These are phyloP conservation scores for Agrotis segetum DNA, from an alignment of 2,888 invertebrate genomes.

Conservation along the genomic window DNA sequence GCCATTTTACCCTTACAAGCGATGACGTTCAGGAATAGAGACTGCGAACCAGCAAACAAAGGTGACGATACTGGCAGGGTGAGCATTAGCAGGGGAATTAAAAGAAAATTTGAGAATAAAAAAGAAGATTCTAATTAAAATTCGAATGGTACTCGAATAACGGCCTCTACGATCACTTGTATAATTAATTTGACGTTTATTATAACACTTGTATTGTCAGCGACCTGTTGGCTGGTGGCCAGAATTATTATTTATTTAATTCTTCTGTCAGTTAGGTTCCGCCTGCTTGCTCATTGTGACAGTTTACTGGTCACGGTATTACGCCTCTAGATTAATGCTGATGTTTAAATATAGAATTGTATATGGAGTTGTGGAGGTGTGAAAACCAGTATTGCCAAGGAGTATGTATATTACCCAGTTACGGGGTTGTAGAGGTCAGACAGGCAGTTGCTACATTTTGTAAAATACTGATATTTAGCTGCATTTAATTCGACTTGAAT, in stretches of 20 bases:
- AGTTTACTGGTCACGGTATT: slow-evolving; percentile 1
- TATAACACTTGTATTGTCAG: slow-evolving; percentile 40
- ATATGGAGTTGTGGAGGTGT: no score
- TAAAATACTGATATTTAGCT: not conserved
- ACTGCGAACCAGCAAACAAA: not conserved
- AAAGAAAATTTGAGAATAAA: no score
- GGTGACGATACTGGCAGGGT: not conserved
- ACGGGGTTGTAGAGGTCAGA: no score
- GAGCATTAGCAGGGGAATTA: no score
- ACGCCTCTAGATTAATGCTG: not conserved
- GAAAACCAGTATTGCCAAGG: no score
- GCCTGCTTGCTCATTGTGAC: slow-evolving; percentile 19
- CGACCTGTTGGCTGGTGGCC: slow-evolving; percentile 45
- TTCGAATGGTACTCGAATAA: no score
- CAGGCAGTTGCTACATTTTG: no score
- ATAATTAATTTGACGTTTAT: slow-evolving; percentile 40
- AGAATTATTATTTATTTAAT: slow-evolving; percentile 50
- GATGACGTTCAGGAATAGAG: not conserved
- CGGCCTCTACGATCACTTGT: no score
- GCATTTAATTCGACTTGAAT: no score
- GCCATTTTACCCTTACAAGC: not conserved
- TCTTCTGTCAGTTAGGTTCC: slow-evolving; percentile 42
- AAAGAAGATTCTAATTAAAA: no score
- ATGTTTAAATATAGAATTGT: not conserved
- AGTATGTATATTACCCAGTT: no score